phyloP scores from a whole-genome alignment of 2,888 invertebrate genomes.

The Eilema caniola region DNA sequence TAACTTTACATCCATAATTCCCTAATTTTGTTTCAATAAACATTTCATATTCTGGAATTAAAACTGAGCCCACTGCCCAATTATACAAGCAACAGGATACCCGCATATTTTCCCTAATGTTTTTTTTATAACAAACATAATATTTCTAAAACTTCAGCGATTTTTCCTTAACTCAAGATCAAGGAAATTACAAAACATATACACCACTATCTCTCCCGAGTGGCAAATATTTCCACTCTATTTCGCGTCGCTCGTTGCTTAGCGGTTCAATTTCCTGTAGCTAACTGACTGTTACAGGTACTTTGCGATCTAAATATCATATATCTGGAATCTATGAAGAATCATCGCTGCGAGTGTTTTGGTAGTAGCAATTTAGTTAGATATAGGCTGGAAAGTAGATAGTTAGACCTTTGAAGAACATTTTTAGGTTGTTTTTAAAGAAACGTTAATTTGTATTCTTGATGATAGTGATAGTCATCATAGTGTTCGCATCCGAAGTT shows the following conservation, averaged over 20 bases:
- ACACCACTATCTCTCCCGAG: slow-evolving; percentile 34
- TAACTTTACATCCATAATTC: background rate
- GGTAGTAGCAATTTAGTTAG: background rate
- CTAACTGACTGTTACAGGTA: slow-evolving; percentile 41
- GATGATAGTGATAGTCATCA: too few relatives aligned
- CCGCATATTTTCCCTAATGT: background rate
- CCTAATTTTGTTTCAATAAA: background rate
- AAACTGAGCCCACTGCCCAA: background rate
- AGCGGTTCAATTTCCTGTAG: slow-evolving; percentile 51
- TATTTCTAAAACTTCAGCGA: background rate
- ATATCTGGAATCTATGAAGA: slow-evolving; percentile 12
- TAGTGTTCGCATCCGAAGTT: too few relatives aligned
- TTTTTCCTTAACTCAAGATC: slow-evolving; percentile 5
- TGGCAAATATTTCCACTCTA: slow-evolving; percentile 45
- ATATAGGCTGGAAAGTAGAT: too few relatives aligned
- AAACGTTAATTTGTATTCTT: too few relatives aligned
- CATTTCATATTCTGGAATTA: background rate
- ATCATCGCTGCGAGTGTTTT: too few relatives aligned
- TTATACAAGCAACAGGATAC: background rate
- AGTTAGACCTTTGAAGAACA: too few relatives aligned
- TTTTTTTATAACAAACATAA: background rate
- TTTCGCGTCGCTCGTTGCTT: slow-evolving; percentile 44
- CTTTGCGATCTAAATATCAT: slow-evolving; percentile 14
- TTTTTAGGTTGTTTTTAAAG: too few relatives aligned
- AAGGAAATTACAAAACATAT: slow-evolving; percentile 46